Conservation (phyloP, 2,888 invertebrate genomes). For the Sericinus montela region DNA sequence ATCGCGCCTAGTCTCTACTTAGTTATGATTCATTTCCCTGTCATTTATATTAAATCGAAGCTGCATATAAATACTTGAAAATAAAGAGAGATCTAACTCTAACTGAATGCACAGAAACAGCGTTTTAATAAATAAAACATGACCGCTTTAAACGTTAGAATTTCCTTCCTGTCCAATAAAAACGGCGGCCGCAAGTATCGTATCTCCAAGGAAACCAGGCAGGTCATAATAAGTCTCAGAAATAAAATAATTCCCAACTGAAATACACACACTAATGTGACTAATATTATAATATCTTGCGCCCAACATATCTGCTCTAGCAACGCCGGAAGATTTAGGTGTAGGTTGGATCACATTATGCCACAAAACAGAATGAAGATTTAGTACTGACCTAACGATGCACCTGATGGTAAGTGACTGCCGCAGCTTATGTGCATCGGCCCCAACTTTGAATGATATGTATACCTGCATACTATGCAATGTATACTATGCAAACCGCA, state of each 20-base stretch:
- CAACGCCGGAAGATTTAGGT: conserved; percentile 72
- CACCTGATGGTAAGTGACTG: no score
- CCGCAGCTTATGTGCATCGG: no score
- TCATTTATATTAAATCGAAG: neutral
- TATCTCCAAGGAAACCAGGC: conserved; percentile 65
- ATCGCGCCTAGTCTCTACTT: no score
- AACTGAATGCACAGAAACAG: conserved; percentile 28
- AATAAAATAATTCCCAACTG: conserved; percentile 74
- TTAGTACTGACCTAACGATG: no score
- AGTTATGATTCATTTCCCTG: no score
- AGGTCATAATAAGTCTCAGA: conserved; percentile 72
- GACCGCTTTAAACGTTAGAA: conserved; percentile 65
- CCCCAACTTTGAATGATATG: no score
- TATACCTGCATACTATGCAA: no score
- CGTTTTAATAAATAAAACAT: conserved; percentile 50
- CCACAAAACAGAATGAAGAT: conserved; percentile 32
- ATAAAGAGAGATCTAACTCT: neutral
- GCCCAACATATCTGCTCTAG: conserved; percentile 72
- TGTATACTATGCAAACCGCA: no score
- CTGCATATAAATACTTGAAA: no score
- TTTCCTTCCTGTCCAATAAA: conserved; percentile 78
- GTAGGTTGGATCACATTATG: conserved; percentile 42
- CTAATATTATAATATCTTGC: conserved; percentile 76
- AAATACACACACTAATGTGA: conserved; percentile 76
- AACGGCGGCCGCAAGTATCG: conserved; percentile 60